phyloP scores from a whole-genome alignment of 2,113 vertebrate genomes.

The Lethenteron camtschaticum region DNA sequence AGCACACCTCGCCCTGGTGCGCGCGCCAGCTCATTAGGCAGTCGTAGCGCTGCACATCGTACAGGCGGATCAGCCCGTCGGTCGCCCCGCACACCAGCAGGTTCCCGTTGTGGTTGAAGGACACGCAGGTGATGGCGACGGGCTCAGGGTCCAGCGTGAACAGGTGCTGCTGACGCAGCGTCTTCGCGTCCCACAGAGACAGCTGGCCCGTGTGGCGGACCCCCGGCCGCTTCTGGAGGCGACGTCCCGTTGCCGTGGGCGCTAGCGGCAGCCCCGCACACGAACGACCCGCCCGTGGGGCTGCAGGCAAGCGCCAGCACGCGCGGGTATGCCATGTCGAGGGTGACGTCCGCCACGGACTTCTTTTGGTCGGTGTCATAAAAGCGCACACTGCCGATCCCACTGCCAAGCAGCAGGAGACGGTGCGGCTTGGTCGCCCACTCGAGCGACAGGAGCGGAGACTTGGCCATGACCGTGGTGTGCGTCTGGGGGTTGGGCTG shows the following conservation, averaged over 20 bases:
- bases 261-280: constrained; percentile 65
- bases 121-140: constrained; percentile 74
- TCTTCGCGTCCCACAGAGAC: constrained; percentile 90
- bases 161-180: constrained; percentile 79
- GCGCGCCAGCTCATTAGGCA: constrained; percentile 87
- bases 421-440: constrained; percentile 90
- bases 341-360: constrained; percentile 75
- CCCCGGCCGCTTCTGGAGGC: constrained; percentile 13
- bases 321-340: constrained; percentile 50
- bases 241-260: constrained; percentile 18
- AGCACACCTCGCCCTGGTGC: constrained; percentile 73
- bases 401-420: constrained; percentile 77
- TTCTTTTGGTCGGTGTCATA: constrained; percentile 95
- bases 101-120: constrained; percentile 93
- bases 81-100: constrained; percentile 78
- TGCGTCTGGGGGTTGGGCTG: constrained; percentile 88
- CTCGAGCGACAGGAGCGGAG: constrained; percentile 71
- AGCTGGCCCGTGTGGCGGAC: constrained; percentile 41
- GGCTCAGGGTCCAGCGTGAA: constrained; percentile 73
- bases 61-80: constrained; percentile 66
- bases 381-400: constrained; percentile 61
- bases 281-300: constrained; percentile 67
- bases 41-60: constrained; percentile 90
- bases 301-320: constrained; percentile 70
- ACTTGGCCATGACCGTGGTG: constrained; percentile 95